Conservation (phyloP, 2,113 vertebrate species). For the Callipepla squamata region DNA sequence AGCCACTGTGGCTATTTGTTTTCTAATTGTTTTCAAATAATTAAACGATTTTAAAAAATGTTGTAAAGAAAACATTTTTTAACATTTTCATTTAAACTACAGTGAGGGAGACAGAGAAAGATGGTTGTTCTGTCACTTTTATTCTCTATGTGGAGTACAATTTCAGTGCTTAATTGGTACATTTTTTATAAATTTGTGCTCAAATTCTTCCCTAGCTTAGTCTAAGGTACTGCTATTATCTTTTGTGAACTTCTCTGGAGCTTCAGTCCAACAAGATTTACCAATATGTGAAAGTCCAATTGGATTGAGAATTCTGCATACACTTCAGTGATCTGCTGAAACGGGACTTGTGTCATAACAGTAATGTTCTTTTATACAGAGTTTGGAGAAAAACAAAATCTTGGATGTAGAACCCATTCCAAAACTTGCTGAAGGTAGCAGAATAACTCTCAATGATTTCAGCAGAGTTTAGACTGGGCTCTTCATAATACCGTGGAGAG, state of each 20-base stretch:
- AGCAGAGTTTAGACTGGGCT: not conserved
- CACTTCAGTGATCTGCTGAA: not conserved
- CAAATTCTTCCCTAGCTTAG: not conserved
- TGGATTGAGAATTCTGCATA: not conserved
- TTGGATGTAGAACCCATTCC: not conserved
- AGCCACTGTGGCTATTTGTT: conserved; percentile 8
- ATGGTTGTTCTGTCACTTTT: conserved; percentile 51
- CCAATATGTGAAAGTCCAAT: not conserved
- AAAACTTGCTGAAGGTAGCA: not conserved
- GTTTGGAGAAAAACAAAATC: not conserved
- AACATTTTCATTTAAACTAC: conserved; percentile 67
- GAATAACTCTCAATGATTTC: not conserved
- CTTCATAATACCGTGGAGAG: not conserved
- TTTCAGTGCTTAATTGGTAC: not conserved
- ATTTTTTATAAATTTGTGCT: not conserved
- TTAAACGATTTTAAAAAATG: conserved; percentile 58
- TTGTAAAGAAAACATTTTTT: conserved; percentile 59
- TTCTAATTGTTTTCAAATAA: conserved; percentile 46
- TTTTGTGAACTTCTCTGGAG: not conserved
- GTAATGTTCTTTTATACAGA: not conserved
- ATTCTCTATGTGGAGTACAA: not conserved
- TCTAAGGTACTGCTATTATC: not conserved
- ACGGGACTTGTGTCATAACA: not conserved
- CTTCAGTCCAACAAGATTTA: not conserved
- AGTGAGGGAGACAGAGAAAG: conserved; percentile 29